phyloP scores from a whole-genome alignment of 2,113 vertebrate genomes.

The Polypterus bichir region DNA sequence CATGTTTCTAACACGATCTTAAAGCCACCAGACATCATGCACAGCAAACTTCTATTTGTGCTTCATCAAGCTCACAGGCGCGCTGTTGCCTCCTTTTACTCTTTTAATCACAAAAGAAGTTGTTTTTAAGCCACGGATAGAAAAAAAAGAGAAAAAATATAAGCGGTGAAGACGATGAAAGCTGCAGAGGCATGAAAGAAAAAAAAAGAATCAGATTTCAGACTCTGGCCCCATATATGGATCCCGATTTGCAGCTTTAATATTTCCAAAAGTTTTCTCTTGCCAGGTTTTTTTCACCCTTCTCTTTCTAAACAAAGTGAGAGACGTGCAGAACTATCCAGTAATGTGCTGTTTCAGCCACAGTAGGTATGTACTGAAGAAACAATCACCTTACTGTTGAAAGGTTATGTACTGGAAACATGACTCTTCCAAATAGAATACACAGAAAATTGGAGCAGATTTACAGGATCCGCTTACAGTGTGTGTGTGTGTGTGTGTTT shows the following conservation, averaged over 20 bases:
- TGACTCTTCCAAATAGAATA: slow-evolving; percentile 30
- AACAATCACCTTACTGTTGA: slow-evolving; percentile 33
- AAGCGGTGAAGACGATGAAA: slow-evolving; percentile 34
- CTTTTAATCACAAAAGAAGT: slow-evolving; percentile 37
- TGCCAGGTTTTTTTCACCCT: slow-evolving; percentile 42
- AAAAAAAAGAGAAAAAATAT: slow-evolving; percentile 10
- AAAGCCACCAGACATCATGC: slow-evolving; percentile 55
- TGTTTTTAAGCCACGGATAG: slow-evolving; percentile 19
- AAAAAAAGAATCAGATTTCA: slow-evolving; percentile 52
- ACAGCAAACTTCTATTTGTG: slow-evolving; percentile 46
- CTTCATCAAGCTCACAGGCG: slow-evolving; percentile 42
- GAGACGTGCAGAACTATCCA: slow-evolving; percentile 43
- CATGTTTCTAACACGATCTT: slow-evolving; percentile 58
- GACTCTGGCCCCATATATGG: slow-evolving; percentile 48
- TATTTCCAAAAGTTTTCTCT: slow-evolving; percentile 38
- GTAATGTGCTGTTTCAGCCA: slow-evolving; percentile 27
- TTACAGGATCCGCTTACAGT: no score
- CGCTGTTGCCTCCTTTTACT: slow-evolving; percentile 37
- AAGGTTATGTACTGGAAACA: slow-evolving; percentile 34
- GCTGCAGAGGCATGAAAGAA: slow-evolving; percentile 41
- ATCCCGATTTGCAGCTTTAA: slow-evolving; percentile 49
- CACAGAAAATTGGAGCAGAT: slow-evolving; percentile 15
- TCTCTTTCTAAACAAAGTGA: slow-evolving; percentile 28
- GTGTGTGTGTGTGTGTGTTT: no score
- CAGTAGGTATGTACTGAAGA: slow-evolving; percentile 24